Evolutionary conservation across 2,888 invertebrate genomes (phyloP).

Genomic region (Odontocolon sp.): DNA sequence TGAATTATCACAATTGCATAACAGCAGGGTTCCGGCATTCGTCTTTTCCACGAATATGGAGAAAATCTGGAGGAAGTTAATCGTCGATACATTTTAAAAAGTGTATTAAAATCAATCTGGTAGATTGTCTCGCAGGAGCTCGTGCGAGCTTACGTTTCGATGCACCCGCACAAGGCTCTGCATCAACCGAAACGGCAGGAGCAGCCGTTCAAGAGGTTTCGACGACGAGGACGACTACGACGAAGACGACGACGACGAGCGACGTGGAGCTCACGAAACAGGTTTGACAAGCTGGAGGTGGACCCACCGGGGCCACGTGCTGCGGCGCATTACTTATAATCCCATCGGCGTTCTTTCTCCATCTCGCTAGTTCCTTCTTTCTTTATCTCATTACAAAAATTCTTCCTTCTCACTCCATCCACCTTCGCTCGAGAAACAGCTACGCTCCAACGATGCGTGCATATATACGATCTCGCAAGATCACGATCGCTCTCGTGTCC

Average conservation of each 20-base stretch:
- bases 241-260: slow-evolving; percentile 34
- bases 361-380: slow-evolving; percentile 41
- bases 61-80: no score
- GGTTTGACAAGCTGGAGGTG: slow-evolving; percentile 79
- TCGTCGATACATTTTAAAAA: not conserved
- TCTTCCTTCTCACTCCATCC: slow-evolving; percentile 55
- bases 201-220: slow-evolving; percentile 13
- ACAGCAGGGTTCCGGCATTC: not conserved
- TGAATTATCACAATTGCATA: no score
- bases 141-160: slow-evolving; percentile 47
- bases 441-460: slow-evolving; percentile 27
- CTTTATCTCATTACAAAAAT: slow-evolving; percentile 46
- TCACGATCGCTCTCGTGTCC: slow-evolving; percentile 31
- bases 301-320: slow-evolving; percentile 77
- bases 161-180: slow-evolving; percentile 48
- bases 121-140: slow-evolving; percentile 17
- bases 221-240: slow-evolving; percentile 23
- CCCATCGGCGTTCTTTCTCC: slow-evolving; percentile 74
- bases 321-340: slow-evolving; percentile 80
- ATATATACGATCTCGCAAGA: slow-evolving; percentile 11
- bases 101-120: slow-evolving; percentile 6
- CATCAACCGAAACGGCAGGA: slow-evolving; percentile 31
- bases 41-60: not conserved
- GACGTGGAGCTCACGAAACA: slow-evolving; percentile 71
- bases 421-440: slow-evolving; percentile 52